A percentile compares a stretch with the other conserved stretches of the same genome.
These are phyloP conservation scores for Sarotherodon lohbergeri DNA, from an alignment of 2,113 vertebrate genomes.

Conservation along the genomic window DNA sequence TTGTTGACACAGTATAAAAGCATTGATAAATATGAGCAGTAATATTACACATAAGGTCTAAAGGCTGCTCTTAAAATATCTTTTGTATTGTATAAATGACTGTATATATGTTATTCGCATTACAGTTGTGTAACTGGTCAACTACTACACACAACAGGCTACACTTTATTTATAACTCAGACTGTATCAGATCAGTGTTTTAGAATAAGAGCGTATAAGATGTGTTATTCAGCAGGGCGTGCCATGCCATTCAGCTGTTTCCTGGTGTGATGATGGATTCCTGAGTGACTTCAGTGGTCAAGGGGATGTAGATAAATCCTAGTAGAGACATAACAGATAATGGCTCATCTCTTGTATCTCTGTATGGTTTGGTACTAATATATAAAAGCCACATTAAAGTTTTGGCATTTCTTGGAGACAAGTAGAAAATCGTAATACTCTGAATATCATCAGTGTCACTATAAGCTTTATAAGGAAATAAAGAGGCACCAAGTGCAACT, in stretches of 20 bases:
- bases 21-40: neutral
- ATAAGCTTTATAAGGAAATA: neutral
- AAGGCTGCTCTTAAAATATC: neutral
- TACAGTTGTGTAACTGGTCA: neutral
- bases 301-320: slow-evolving; percentile 1
- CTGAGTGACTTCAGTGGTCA: neutral
- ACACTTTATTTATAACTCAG: neutral
- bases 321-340: neutral
- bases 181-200: neutral
- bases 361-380: slow-evolving; percentile 15
- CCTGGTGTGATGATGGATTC: neutral
- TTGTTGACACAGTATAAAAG: neutral
- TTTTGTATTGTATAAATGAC: neutral
- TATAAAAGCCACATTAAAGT: neutral
- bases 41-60: neutral
- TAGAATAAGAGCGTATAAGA: neutral
- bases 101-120: neutral
- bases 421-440: neutral
- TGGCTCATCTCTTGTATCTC: slow-evolving; percentile 5
- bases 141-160: neutral
- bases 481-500: neutral
- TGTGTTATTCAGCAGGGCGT: neutral
- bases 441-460: neutral
- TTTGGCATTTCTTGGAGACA: neutral
- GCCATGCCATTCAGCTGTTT: slow-evolving; percentile 3